These are phyloP conservation scores for Scaptomyza hsui DNA, from an alignment of 1,140 invertebrate species.

Conservation along the genomic window DNA sequence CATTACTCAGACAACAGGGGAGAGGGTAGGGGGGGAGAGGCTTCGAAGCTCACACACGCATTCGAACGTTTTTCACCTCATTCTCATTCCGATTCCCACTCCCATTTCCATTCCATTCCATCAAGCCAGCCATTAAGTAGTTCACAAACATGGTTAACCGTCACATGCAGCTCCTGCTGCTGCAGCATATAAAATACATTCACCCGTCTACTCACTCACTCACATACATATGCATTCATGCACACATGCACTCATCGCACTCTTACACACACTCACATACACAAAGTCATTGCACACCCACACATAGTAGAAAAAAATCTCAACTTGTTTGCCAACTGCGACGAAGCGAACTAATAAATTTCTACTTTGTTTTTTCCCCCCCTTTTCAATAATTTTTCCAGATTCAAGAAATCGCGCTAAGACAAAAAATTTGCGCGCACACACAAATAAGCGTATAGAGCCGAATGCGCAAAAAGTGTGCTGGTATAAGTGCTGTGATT, in stretches of 20 bases:
- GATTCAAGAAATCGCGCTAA: conserved; percentile 61
- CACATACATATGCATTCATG: conserved; percentile 36
- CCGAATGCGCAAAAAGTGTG: conserved; percentile 36
- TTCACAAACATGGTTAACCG: conserved; percentile 48
- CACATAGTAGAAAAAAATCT: conserved; percentile 45
- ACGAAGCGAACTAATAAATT: conserved; percentile 82
- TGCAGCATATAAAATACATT: conserved; percentile 39
- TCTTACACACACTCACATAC: conserved; percentile 34
- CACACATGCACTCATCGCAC: conserved; percentile 25
- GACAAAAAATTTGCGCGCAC: conserved; percentile 34
- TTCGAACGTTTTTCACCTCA: conserved; percentile 61
- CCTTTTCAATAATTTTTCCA: conserved; percentile 70
- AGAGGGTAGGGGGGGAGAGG: neutral
- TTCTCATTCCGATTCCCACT: conserved; percentile 34
- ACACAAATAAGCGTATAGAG: conserved; percentile 7
- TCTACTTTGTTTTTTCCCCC: conserved; percentile 68
- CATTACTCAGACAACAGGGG: neutral
- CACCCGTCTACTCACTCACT: conserved; percentile 35
- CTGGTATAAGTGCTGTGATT: conserved; percentile 27
- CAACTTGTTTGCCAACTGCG: conserved; percentile 79
- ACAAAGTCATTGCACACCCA: conserved; percentile 42
- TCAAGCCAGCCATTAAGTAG: conserved; percentile 36
- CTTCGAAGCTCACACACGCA: conserved; percentile 7
- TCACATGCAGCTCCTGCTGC: conserved; percentile 53
- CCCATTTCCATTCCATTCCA: conserved; percentile 5